Evolutionary conservation across 2,888 invertebrate genomes (phyloP), one percentile per base, ranked within the genome.

Genomic region (Apomyelois bistriatella): DNA sequence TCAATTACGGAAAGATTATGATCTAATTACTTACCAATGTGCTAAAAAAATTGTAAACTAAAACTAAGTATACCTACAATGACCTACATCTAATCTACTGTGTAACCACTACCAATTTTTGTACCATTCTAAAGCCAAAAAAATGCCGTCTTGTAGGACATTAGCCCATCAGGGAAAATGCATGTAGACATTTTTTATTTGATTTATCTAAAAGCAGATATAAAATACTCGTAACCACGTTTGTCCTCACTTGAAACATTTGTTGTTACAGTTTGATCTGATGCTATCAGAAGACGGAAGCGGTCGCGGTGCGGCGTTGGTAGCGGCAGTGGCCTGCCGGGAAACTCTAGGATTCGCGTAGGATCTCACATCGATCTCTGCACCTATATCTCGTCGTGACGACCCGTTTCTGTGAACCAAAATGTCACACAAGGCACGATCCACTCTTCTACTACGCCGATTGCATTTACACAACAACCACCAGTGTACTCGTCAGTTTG

Each of bases 211-310:
- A 22, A 22, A 22, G 22, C 22, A 22, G 22, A 22, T 22, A 22
- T 32, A 32, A 9, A 9, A 8, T 32, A 32, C 4, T 10, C 10
- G 4, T 2, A 17, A 37, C 10, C 0, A 7, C 12, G n/a, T 12
- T 16, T 37, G 3, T 48, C 36, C 37, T 48, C 22, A 37, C 48
- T 36, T 36, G 17, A 46, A 48, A 51, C 58, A 10, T 60, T 17
- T 48, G 9, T 60, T 68, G 41, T 92, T 93, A 8, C 92, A 97
- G 93, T 98, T 97, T 80, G 95, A 97, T 81, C 91, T 99, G 67
- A 98, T 98, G 97, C 87, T 98, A 53, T 98, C 98, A 0, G 97
- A 98, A 80, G 98, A 98, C 79, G 98, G 98, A 49, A 97, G 97
- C 71, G 98, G 98, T n/a, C 94, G 97, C 70, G 98, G 98, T 28